These are phyloP conservation scores for Neosilurus hyrtlii DNA, from an alignment of 2,797 vertebrate genomes.

Conservation along the genomic window DNA sequence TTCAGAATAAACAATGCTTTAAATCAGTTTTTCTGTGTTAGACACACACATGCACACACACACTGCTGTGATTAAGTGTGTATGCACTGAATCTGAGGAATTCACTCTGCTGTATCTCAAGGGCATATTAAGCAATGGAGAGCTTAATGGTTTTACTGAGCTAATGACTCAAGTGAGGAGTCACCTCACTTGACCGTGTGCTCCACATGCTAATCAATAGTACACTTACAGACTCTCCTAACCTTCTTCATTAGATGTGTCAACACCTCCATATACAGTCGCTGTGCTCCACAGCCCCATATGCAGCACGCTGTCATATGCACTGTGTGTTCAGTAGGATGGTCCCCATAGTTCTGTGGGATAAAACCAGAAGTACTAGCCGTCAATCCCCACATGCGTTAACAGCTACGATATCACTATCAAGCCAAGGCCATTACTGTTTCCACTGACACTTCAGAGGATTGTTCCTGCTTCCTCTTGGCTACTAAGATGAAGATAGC, in stretches of 20 bases:
- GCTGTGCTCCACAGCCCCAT: not conserved
- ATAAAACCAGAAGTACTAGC: too few species aligned
- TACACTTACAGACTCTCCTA: conserved; percentile 44
- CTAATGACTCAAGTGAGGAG: conserved; percentile 53
- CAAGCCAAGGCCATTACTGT: too few species aligned
- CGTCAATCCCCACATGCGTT: too few species aligned
- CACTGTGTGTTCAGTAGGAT: too few species aligned
- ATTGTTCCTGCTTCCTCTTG: too few species aligned
- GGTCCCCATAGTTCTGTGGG: too few species aligned
- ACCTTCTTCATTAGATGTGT: conserved; percentile 32
- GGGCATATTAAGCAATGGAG: conserved; percentile 49
- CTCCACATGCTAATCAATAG: conserved; percentile 53
- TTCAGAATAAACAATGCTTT: conserved; percentile 30
- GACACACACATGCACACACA: conserved; percentile 25
- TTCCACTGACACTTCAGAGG: too few species aligned
- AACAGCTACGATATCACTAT: too few species aligned
- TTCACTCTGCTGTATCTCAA: conserved; percentile 47
- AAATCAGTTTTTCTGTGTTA: conserved; percentile 3
- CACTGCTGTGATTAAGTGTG: conserved; percentile 3
- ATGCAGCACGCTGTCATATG: too few species aligned
- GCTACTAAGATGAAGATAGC: too few species aligned
- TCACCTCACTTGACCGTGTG: conserved; percentile 53
- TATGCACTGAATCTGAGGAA: conserved; percentile 35
- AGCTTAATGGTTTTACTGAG: conserved; percentile 49
- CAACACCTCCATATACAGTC: conserved; percentile 28